Conservation (phyloP, 1,140 invertebrate genomes). For the Euura saliciscinereae region DNA sequence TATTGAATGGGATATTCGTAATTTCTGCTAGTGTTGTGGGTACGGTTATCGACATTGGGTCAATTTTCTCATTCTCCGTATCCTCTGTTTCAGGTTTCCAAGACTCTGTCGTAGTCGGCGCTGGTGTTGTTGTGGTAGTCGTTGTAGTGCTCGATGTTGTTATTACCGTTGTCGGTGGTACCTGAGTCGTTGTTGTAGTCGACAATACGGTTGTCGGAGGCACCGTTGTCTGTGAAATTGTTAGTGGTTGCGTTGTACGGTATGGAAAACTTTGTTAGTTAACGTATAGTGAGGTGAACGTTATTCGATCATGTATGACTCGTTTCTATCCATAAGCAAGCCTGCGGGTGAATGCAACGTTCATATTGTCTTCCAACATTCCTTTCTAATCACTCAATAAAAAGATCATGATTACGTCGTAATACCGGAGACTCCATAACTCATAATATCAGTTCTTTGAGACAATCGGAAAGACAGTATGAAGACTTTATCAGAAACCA, state of each 20-base stretch:
- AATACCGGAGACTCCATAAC: too few species aligned
- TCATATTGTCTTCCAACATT: slow-evolving; percentile 2
- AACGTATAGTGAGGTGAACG: slow-evolving; percentile 21
- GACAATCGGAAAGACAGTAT: not conserved
- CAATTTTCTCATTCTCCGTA: slow-evolving; percentile 29
- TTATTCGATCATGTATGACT: slow-evolving; percentile 6
- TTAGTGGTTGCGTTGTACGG: slow-evolving; percentile 57
- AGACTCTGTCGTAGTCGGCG: slow-evolving; percentile 26
- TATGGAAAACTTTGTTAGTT: slow-evolving; percentile 54
- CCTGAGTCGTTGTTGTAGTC: slow-evolving; percentile 11
- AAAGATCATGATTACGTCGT: too few species aligned
- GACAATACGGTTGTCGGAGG: slow-evolving; percentile 33
- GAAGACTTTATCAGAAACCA: not conserved
- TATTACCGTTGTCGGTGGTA: slow-evolving; percentile 26
- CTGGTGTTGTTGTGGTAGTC: slow-evolving; percentile 29
- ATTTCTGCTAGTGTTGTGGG: not conserved
- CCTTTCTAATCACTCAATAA: too few species aligned
- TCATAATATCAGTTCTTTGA: too few species aligned
- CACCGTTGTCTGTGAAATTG: slow-evolving; percentile 54
- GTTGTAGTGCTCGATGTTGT: slow-evolving; percentile 25
- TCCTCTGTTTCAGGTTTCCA: slow-evolving; percentile 25
- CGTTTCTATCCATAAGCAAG: slow-evolving; percentile 5
- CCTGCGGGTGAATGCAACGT: not conserved
- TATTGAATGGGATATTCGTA: slow-evolving; percentile 11
- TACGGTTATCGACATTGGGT: slow-evolving; percentile 9